Percentiles rank a stretch among this genome's conserved stretches.
Evolutionary conservation across 2,797 vertebrate species (phyloP).

Genomic region (Adelosebastes latens): DNA sequence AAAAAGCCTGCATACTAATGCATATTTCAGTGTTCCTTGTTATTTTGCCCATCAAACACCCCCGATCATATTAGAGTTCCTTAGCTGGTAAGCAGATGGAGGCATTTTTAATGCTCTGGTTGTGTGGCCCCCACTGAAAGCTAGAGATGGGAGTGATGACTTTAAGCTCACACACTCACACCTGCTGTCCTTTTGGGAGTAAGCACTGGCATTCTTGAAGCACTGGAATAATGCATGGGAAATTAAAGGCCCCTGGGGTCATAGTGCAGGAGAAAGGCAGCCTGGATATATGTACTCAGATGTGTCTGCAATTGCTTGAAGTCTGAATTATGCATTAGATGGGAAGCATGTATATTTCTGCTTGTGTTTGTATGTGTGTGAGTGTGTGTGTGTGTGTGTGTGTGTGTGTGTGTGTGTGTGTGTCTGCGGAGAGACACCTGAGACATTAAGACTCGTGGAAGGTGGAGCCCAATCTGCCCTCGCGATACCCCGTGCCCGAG

Average conservation of each 20-base stretch:
- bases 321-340: slow-evolving; percentile 48
- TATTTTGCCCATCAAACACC: slow-evolving; percentile 3
- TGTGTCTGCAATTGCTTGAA: slow-evolving; percentile 33
- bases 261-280: slow-evolving; percentile 26
- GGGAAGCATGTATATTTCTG: slow-evolving; percentile 29
- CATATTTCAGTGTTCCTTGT: not conserved
- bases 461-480: slow-evolving; percentile 40
- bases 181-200: not conserved
- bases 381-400: no score
- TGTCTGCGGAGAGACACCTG: slow-evolving; percentile 25
- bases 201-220: slow-evolving; percentile 26
- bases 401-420: not conserved
- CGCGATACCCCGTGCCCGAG: slow-evolving; percentile 39
- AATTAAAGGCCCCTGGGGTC: slow-evolving; percentile 36
- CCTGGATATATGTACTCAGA: slow-evolving; percentile 22
- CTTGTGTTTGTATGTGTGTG: slow-evolving; percentile 1
- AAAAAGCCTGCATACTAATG: slow-evolving; percentile 18
- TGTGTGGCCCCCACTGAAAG: slow-evolving; percentile 30
- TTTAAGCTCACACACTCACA: slow-evolving; percentile 15
- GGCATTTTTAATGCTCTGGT: slow-evolving; percentile 11
- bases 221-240: slow-evolving; percentile 36
- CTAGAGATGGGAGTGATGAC: slow-evolving; percentile 13
- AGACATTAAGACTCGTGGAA: slow-evolving; percentile 50
- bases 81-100: slow-evolving; percentile 16
- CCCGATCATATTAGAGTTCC: slow-evolving; percentile 11